A percentile compares a stretch with the other conserved stretches of the same genome.
Conservation (phyloP, 2,797 vertebrate species). For the Catamblyrhynchus diadema region DNA sequence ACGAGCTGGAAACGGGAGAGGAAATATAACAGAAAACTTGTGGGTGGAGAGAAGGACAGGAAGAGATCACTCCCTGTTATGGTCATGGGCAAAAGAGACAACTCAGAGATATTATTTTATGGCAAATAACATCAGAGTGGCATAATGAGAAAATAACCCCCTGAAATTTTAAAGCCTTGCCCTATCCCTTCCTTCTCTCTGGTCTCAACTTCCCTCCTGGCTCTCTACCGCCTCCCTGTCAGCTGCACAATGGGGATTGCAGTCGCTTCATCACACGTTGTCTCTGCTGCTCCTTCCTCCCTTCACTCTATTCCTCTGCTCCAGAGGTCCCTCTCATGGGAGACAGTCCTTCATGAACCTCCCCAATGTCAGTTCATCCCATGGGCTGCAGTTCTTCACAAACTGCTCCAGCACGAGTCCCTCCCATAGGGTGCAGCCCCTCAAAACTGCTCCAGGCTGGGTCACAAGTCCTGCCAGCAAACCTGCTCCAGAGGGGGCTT, state of each 20-base stretch:
- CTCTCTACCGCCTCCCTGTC: not conserved
- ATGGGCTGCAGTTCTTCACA: not conserved
- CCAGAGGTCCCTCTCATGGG: not conserved
- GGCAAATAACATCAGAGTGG: not conserved
- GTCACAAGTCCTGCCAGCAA: not conserved
- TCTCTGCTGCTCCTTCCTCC: not conserved
- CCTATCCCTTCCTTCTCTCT: not conserved
- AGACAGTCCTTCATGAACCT: not conserved
- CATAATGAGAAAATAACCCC: not conserved
- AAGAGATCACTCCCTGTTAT: too few species aligned
- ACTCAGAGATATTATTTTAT: not conserved
- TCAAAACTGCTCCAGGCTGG: not conserved
- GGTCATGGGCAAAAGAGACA: accelerated
- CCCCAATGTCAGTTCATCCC: not conserved
- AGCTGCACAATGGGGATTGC: not conserved
- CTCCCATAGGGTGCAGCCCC: not conserved
- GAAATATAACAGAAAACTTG: not conserved
- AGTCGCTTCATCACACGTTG: not conserved
- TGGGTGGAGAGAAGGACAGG: not conserved
- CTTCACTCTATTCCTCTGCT: not conserved
- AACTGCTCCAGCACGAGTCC: not conserved
- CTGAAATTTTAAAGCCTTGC: not conserved
- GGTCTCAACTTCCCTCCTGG: not conserved
- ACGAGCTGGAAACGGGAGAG: not conserved
- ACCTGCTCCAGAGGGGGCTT: not conserved